These are phyloP conservation scores for Coturnix japonica DNA, from an alignment of 2,113 vertebrate genomes.

Conservation along the genomic window DNA sequence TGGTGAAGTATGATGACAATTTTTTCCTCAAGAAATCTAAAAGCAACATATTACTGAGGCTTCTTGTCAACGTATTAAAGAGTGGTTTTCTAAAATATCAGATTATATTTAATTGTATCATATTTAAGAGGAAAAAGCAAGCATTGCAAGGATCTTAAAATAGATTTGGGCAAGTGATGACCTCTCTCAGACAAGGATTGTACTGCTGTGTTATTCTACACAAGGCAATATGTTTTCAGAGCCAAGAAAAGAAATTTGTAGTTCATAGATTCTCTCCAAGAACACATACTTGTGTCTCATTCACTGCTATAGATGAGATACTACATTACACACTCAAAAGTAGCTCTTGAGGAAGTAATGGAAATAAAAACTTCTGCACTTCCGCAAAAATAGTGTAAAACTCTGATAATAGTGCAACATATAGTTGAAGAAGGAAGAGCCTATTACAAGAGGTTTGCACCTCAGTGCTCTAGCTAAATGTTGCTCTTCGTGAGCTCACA, in stretches of 20 bases:
- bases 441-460: not conserved
- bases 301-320: not conserved
- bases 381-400: not conserved
- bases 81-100: not conserved
- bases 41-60: not conserved
- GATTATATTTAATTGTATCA: not conserved
- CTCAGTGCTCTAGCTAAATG: not conserved
- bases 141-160: not conserved
- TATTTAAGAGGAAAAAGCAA: not conserved
- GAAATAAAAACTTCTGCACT: not conserved
- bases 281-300: not conserved
- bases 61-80: not conserved
- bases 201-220: not conserved
- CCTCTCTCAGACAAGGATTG: not conserved
- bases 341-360: not conserved
- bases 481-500: not conserved
- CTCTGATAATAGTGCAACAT: fast-evolving
- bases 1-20: not conserved
- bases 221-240: not conserved
- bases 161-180: not conserved
- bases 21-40: not conserved
- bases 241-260: not conserved
- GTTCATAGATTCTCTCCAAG: not conserved
- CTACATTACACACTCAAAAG: not conserved
- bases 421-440: not conserved